Base-by-base conservation (phyloP, 2,888 invertebrate species). In the Amorpha juglandis region DNA sequence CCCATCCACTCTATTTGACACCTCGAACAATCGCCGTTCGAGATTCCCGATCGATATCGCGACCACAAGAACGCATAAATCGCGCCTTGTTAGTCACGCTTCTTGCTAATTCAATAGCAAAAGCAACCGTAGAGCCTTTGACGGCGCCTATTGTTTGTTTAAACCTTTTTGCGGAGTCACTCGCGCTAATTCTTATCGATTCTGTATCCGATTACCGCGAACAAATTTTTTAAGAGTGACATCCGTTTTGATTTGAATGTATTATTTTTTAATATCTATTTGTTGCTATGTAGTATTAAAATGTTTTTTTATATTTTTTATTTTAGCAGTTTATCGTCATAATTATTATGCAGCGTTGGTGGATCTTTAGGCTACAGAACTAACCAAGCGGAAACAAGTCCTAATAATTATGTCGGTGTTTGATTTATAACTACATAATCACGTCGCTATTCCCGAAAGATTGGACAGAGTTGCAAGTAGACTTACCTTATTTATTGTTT, bases 61-160 rank as follows among this genome's bases (percentile, higher is more conserved):
- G 71, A 86, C 88, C 89, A 69, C 88, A 85, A 84, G 82, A 87
- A 84, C 87, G 83, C 78, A 80, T 84, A 83, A 74, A 80, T 82
- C 82, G 84, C 80, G 81, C 72, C 58, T 51, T 33, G 58, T 67
- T 67, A 67, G 63, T 53, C 64, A 68, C 52, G 45, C 53, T 72
- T 81, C 74, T 80, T 80, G 80, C 84, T 84, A 81, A 84, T 86
- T 87, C 81, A 84, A 87, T 86, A 83, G 79, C 67, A 69, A 70
- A 68, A 65, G 71, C 70, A 71, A 68, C 63, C 74, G 71, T 74
- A 73, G 71, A 73, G 63, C 74, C 75, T 67, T 69, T 67, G 67
- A 62, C 67, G 67, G 67, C 67, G 71, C 38, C 73, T 79, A 82
- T 79, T 85, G 78, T 84, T 83, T 79, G 73, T 72, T 73, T 72